Conservation (phyloP, 2,113 vertebrate genomes). For the Ornithorhynchus anatinus region DNA sequence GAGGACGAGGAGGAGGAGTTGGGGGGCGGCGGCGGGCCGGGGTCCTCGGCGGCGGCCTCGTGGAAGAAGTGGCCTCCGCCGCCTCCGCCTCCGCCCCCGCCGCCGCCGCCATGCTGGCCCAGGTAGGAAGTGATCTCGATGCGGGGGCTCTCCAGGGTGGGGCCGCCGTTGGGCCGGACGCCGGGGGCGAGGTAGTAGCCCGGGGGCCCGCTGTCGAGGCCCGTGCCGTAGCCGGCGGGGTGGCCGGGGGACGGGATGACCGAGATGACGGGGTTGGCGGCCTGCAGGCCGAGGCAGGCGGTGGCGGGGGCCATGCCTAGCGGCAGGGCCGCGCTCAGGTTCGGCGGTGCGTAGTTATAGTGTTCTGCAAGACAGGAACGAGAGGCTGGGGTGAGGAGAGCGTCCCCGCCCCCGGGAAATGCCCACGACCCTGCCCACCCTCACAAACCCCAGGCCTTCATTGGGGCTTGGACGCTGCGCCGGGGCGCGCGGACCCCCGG, state of each 20-base stretch:
- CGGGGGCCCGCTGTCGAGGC: constrained; percentile 74
- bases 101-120: constrained; percentile 72
- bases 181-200: constrained; percentile 83
- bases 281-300: constrained; percentile 88
- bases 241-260: constrained; percentile 78
- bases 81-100: too few species aligned
- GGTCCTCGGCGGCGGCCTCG: constrained; percentile 82
- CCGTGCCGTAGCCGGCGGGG: constrained; percentile 79
- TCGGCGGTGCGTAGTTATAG: constrained; percentile 83
- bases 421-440: too few species aligned
- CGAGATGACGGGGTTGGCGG: constrained; percentile 81
- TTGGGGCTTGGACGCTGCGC: too few species aligned
- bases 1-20: too few species aligned
- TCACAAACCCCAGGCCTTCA: too few species aligned
- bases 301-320: constrained; percentile 82
- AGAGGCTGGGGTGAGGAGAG: constrained; percentile 29
- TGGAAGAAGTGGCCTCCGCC: constrained; percentile 85
- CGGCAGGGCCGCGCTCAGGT: constrained; percentile 83
- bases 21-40: too few species aligned
- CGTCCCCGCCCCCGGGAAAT: too few species aligned
- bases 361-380: constrained; percentile 81
- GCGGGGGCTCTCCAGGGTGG: constrained; percentile 88
- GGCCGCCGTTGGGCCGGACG: constrained; percentile 84
- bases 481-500: accelerated
- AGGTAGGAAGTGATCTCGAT: constrained; percentile 95